Percentiles rank a stretch among this genome's conserved stretches.
Evolutionary conservation across 37 sponge, comb jelly and placozoan species (phyloP).

Genomic region (Geodia barretti): DNA sequence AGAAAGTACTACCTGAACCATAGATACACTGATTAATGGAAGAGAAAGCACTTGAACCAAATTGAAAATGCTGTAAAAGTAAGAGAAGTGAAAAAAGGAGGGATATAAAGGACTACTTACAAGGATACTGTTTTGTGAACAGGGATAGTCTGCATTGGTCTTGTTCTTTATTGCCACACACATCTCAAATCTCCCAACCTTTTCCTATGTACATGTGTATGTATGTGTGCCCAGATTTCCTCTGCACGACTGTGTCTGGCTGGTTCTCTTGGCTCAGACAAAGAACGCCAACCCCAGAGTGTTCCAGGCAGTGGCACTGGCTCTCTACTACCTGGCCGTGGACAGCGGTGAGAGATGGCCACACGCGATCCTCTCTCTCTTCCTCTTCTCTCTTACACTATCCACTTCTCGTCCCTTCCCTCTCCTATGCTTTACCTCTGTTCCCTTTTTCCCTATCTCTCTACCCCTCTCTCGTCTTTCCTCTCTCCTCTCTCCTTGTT

Average conservation of each 20-base stretch:
- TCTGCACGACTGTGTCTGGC: slow-evolving; percentile 19
- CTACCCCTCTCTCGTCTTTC: too few relatives aligned
- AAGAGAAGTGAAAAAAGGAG: neutral
- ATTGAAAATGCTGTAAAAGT: neutral
- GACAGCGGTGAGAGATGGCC: slow-evolving; percentile 21
- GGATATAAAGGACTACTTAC: too few relatives aligned
- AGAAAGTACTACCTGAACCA: neutral
- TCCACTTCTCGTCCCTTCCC: too few relatives aligned
- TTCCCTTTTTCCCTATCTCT: too few relatives aligned
- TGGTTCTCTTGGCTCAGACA: slow-evolving; percentile 1
- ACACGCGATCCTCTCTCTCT: neutral
- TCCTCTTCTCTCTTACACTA: too few relatives aligned
- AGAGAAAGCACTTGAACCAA: neutral
- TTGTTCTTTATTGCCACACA: too few relatives aligned
- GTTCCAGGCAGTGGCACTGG: slow-evolving; percentile 34
- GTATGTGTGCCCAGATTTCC: slow-evolving; percentile 25
- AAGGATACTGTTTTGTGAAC: too few relatives aligned
- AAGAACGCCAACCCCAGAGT: slow-evolving; percentile 19
- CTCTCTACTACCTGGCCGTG: slow-evolving; percentile 32
- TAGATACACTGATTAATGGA: too few relatives aligned
- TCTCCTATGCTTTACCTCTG: too few relatives aligned
- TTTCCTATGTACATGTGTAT: neutral
- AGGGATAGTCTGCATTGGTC: too few relatives aligned
- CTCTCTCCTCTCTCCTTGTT: too few relatives aligned
- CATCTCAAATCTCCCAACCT: neutral